Conservation (phyloP, 2,113 vertebrate genomes). For the Macquaria ambigua region DNA sequence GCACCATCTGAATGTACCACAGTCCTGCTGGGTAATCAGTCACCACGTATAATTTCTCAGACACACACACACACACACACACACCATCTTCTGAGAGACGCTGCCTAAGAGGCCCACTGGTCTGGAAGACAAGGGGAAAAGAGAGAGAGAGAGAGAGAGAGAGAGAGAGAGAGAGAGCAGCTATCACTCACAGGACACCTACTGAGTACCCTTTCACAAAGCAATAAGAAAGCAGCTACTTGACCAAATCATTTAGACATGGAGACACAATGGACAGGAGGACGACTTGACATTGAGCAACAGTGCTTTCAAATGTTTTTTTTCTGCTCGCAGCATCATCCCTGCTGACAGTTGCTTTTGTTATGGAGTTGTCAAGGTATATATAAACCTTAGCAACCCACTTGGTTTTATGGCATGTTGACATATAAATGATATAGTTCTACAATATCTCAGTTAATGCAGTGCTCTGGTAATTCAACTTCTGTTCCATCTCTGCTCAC, state of each 20-base stretch:
- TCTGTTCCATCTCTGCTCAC: conserved; percentile 35
- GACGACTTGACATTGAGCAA: conserved; percentile 60
- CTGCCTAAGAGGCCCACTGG: conserved; percentile 12
- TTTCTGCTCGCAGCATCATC: conserved; percentile 20
- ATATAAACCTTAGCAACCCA: conserved; percentile 15
- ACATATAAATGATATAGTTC: conserved; percentile 68
- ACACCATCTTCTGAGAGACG: conserved; percentile 6
- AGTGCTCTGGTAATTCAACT: conserved; percentile 47
- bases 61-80: neutral
- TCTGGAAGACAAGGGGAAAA: conserved; percentile 39
- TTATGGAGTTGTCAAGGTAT: conserved; percentile 50
- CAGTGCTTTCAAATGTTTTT: conserved; percentile 24
- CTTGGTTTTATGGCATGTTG: conserved; percentile 31
- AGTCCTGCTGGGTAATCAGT: conserved; percentile 58
- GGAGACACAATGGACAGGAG: conserved; percentile 43
- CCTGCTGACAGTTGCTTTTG: conserved; percentile 61
- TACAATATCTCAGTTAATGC: conserved; percentile 56
- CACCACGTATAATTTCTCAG: neutral
- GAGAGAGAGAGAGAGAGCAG: conserved; percentile 25
- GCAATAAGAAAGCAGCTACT: conserved; percentile 56
- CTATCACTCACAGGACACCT: conserved; percentile 62
- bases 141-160: conserved; percentile 11
- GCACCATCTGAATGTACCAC: conserved; percentile 32
- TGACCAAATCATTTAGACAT: conserved; percentile 68
- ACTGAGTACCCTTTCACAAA: conserved; percentile 53